phyloP scores from a whole-genome alignment of 2,888 invertebrate species.

The Lasioglossum pauxillum region DNA sequence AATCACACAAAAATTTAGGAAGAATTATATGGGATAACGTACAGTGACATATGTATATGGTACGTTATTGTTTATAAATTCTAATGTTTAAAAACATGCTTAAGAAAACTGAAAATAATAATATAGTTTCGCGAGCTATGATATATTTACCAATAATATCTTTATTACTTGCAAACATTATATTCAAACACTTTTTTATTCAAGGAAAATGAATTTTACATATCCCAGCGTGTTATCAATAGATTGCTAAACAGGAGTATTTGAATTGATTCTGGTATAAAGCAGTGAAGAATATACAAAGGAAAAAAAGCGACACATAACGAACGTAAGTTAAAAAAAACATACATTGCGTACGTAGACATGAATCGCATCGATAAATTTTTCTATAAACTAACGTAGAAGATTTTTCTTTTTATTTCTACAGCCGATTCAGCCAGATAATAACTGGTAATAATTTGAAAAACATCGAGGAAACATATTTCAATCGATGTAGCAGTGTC shows the following conservation, averaged over 20 bases:
- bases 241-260: neutral
- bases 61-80: neutral
- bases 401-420: constrained; percentile 3
- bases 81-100: neutral
- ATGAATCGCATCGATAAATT: constrained; percentile 15
- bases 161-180: neutral
- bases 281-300: constrained; percentile 27
- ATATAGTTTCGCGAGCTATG: neutral
- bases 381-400: neutral
- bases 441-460: constrained; percentile 51
- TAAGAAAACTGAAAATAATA: neutral
- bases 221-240: neutral
- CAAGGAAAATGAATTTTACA: neutral
- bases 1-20: neutral
- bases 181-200: neutral
- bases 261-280: constrained; percentile 14
- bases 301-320: constrained; percentile 32
- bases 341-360: neutral
- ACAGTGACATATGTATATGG: neutral
- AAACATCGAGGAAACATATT: constrained; percentile 59
- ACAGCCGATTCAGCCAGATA: constrained; percentile 1
- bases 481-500: constrained; percentile 52
- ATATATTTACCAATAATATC: neutral
- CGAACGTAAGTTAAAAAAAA: constrained; percentile 35
- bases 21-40: neutral